phyloP scores from a whole-genome alignment of 2,113 vertebrate species.

The Falcunculus frontatus region DNA sequence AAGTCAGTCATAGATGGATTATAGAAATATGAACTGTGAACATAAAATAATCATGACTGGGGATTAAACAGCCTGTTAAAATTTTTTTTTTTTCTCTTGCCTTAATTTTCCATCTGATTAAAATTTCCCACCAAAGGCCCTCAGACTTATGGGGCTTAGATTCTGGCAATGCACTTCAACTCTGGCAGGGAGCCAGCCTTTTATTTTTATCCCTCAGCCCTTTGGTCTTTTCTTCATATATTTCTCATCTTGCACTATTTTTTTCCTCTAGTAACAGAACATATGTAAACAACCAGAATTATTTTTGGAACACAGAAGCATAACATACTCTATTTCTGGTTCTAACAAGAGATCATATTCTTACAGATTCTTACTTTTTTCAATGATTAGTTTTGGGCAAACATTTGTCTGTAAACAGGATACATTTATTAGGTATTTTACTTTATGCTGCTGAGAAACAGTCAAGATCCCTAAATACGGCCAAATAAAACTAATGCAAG shows the following conservation, averaged over 20 bases:
- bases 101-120: background rate
- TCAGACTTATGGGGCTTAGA: background rate
- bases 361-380: background rate
- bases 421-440: background rate
- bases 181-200: background rate
- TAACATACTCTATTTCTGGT: background rate
- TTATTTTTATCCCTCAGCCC: background rate
- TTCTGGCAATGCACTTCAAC: background rate
- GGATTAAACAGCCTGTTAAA: background rate
- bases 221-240: slow-evolving; percentile 2
- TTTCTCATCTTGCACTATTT: background rate
- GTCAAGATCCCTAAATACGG: background rate
- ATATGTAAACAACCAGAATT: slow-evolving; percentile 14
- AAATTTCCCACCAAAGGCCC: background rate
- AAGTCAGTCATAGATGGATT: background rate
- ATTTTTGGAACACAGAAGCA: slow-evolving; percentile 15
- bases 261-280: background rate
- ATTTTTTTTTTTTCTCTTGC: background rate
- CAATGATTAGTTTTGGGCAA: background rate
- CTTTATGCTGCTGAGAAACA: background rate
- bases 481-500: background rate
- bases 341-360: background rate
- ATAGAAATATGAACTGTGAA: background rate
- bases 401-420: background rate
- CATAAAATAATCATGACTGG: background rate